Conservation (phyloP, 2,113 vertebrate species). For the Paracanthobrama guichenoti region DNA sequence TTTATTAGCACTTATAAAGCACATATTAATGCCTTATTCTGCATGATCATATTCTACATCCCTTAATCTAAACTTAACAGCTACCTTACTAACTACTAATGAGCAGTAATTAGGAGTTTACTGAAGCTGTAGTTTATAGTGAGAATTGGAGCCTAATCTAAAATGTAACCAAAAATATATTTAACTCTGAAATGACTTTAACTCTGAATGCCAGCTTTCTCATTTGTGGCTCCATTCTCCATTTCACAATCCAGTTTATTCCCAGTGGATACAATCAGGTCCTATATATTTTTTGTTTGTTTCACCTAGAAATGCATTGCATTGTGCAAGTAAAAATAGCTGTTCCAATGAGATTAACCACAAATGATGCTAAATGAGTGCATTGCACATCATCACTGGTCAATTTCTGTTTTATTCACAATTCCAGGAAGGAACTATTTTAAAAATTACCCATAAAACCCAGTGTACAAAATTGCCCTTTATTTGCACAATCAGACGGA, state of each 20-base stretch:
- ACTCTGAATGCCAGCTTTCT: neutral
- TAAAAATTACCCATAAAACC: neutral
- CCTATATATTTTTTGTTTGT: neutral
- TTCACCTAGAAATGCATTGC: neutral
- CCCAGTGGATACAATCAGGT: neutral
- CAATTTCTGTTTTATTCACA: neutral
- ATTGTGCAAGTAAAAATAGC: neutral
- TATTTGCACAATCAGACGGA: slow-evolving; percentile 25
- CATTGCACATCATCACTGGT: neutral
- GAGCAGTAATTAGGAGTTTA: no score
- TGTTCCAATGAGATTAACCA: neutral
- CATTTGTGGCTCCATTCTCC: neutral
- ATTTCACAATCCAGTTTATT: neutral
- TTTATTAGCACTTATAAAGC: no score
- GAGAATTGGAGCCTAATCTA: no score
- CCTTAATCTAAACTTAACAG: no score
- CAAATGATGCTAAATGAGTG: neutral
- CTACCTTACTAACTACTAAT: no score
- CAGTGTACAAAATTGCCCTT: slow-evolving; percentile 10
- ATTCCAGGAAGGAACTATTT: neutral
- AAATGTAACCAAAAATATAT: no score
- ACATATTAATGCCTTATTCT: no score
- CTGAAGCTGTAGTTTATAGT: neutral
- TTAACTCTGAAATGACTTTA: neutral
- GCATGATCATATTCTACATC: no score